A percentile compares a stretch with the other conserved stretches of the same genome.
phyloP scores from a whole-genome alignment of 2,888 invertebrate genomes.

The Ernsta delagoae region DNA sequence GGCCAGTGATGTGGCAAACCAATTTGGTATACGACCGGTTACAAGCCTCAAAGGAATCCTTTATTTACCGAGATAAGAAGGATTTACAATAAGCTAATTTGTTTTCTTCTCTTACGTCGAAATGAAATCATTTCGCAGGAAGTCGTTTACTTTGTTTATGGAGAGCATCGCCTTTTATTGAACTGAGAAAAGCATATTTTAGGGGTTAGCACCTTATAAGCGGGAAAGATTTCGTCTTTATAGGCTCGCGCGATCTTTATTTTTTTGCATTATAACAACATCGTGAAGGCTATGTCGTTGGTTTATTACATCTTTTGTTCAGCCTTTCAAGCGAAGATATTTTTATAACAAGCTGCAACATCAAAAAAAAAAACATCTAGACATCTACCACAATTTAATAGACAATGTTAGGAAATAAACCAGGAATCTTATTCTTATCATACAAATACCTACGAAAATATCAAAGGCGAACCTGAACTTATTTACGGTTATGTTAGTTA shows the following conservation, averaged over 20 bases:
- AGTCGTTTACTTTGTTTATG: constrained; percentile 35
- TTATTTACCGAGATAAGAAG: constrained; percentile 55
- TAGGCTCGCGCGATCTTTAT: constrained; percentile 10
- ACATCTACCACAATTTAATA: too few relatives aligned
- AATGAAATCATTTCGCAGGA: constrained; percentile 40
- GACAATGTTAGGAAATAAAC: too few relatives aligned
- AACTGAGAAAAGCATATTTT: constrained; percentile 32
- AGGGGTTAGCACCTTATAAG: constrained; percentile 24
- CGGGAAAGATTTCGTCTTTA: constrained; percentile 19
- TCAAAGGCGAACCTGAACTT: too few relatives aligned
- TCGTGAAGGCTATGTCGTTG: not conserved
- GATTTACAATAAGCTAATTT: constrained; percentile 48
- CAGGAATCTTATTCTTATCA: too few relatives aligned
- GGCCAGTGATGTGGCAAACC: constrained; percentile 63
- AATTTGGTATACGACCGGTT: constrained; percentile 66
- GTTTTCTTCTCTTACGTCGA: constrained; percentile 37
- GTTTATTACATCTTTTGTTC: not conserved
- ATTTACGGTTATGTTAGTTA: too few relatives aligned
- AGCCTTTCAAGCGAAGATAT: not conserved
- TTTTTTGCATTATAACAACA: constrained; percentile 4
- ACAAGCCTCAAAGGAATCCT: constrained; percentile 61
- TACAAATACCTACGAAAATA: too few relatives aligned
- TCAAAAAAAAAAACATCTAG: too few relatives aligned
- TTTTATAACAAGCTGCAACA: too few relatives aligned
- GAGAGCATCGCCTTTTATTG: constrained; percentile 30